These are phyloP conservation scores for Salpingus planirostris DNA, from an alignment of 2,888 invertebrate species.

Conservation along the genomic window DNA sequence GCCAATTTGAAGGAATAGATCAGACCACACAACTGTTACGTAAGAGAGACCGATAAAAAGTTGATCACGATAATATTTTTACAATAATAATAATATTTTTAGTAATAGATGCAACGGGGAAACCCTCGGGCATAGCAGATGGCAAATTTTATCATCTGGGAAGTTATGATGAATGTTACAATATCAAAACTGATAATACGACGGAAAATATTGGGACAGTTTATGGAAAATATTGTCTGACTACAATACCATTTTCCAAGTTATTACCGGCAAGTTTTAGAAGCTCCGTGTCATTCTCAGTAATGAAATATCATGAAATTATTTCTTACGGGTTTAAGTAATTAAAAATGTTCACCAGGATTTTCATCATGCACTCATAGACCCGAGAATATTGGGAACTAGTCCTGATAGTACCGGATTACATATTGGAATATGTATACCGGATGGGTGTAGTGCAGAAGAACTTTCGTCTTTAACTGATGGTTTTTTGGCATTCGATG, in stretches of 20 bases:
- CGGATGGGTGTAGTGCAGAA: slow-evolving; percentile 3
- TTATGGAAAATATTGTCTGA: slow-evolving; percentile 1
- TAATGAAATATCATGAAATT: too few relatives aligned
- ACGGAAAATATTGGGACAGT: background rate
- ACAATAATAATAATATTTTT: slow-evolving; percentile 1
- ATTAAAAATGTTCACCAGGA: too few relatives aligned
- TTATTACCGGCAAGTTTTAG: too few relatives aligned
- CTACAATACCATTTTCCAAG: background rate
- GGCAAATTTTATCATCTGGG: background rate
- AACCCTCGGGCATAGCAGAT: background rate
- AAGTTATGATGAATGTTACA: background rate
- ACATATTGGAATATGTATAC: slow-evolving; percentile 7
- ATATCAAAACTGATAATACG: background rate
- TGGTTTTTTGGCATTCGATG: slow-evolving; percentile 1
- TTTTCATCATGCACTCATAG: too few relatives aligned
- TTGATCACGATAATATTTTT: too few relatives aligned
- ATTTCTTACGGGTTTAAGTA: too few relatives aligned
- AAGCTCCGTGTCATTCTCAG: too few relatives aligned
- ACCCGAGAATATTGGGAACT: slow-evolving; percentile 4
- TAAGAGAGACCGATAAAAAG: too few relatives aligned
- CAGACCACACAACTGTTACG: too few relatives aligned
- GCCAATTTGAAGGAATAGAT: too few relatives aligned
- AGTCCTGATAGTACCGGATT: slow-evolving; percentile 4
- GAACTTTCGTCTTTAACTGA: slow-evolving; percentile 6
- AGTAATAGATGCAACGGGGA: background rate